Conservation (phyloP, 1,140 invertebrate species). For the Philopotamus ludificatus region DNA sequence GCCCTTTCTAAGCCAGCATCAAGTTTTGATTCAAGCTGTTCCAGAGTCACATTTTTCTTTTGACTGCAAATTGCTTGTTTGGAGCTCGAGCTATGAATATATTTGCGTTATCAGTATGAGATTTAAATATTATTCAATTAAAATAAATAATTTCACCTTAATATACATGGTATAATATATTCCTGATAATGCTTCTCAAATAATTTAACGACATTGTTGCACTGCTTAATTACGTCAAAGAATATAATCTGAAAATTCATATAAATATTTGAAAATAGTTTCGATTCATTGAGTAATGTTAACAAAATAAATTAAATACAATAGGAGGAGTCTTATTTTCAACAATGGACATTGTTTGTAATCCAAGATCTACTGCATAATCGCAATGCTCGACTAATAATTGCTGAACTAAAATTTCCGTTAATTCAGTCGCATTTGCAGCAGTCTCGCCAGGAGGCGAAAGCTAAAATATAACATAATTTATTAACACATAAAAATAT, state of each 20-base stretch:
- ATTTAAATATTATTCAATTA: background rate
- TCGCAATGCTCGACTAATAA: conserved; percentile 92
- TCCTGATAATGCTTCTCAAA: conserved; percentile 94
- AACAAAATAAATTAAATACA: no score
- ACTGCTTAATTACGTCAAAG: conserved; percentile 90
- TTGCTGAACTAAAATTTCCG: conserved; percentile 85
- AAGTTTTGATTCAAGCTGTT: conserved; percentile 89
- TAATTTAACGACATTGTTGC: conserved; percentile 94
- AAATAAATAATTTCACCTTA: conserved; percentile 60
- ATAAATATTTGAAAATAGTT: conserved; percentile 4
- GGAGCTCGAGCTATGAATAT: conserved; percentile 73
- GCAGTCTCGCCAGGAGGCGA: conserved; percentile 79
- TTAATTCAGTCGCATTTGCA: conserved; percentile 77
- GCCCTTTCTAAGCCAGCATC: conserved; percentile 88
- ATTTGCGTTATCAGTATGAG: conserved; percentile 5
- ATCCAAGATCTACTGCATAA: conserved; percentile 91
- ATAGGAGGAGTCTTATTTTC: conserved; percentile 78
- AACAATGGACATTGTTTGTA: conserved; percentile 87
- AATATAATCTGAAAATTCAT: conserved; percentile 76
- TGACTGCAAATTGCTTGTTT: conserved; percentile 85
- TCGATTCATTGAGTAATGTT: background rate
- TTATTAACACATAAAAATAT: background rate
- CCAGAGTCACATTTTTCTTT: conserved; percentile 81
- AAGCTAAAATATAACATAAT: conserved; percentile 62
- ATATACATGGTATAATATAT: conserved; percentile 85